phyloP scores from a whole-genome alignment of 2,113 vertebrate species.

The Pseudolaguvia tuberculata region DNA sequence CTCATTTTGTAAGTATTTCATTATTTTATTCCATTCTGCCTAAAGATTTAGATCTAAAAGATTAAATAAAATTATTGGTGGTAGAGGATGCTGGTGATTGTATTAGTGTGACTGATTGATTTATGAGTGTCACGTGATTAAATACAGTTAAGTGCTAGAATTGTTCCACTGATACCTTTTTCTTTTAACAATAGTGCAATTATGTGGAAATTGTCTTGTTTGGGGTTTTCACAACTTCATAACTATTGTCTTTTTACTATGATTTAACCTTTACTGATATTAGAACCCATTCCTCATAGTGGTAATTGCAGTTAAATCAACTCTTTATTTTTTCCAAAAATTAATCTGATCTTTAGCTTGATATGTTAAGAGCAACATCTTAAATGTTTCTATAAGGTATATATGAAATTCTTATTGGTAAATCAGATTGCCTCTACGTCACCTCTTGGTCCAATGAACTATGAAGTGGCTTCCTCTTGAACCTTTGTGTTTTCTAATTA shows the following conservation, averaged over 20 bases:
- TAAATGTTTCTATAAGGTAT: too few relatives aligned
- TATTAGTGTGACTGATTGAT: neutral
- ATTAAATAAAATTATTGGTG: conserved; percentile 72
- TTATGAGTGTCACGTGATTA: neutral
- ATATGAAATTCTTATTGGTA: too few relatives aligned
- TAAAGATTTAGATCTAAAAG: conserved; percentile 65
- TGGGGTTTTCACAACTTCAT: neutral
- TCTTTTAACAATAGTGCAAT: neutral
- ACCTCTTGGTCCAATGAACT: too few relatives aligned
- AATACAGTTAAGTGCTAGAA: neutral
- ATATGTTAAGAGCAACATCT: too few relatives aligned
- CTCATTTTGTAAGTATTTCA: conserved; percentile 69
- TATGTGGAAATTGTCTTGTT: neutral
- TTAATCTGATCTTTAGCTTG: too few relatives aligned
- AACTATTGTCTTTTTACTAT: neutral
- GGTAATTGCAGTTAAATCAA: too few relatives aligned
- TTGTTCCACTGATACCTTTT: neutral
- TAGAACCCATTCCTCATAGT: neutral
- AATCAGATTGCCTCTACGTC: too few relatives aligned
- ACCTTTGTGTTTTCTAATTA: too few relatives aligned
- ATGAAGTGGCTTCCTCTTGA: too few relatives aligned
- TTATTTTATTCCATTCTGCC: conserved; percentile 67
- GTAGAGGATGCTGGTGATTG: conserved; percentile 53
- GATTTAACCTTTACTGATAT: neutral
- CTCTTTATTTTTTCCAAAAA: too few relatives aligned